Evolutionary conservation across 1,140 invertebrate genomes (phyloP).

Genomic region (Meloidogyne exigua): DNA sequence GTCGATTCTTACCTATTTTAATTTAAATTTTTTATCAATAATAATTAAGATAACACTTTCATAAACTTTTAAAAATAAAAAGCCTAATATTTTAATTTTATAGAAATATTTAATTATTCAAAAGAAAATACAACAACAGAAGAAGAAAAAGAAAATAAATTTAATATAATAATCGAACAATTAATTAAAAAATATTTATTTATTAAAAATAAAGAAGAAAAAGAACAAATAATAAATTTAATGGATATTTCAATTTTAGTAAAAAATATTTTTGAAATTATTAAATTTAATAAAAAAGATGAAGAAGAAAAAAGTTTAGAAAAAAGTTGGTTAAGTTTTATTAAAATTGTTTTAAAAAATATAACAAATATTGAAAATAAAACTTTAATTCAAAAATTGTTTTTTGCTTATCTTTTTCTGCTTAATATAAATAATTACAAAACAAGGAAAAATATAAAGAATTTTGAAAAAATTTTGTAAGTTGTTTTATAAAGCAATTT

Average conservation of each 20-base stretch:
- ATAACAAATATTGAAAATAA: neutral
- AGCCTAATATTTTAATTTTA: no score
- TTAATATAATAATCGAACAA: neutral
- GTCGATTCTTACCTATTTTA: no score
- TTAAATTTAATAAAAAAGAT: neutral
- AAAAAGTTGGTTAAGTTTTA: neutral
- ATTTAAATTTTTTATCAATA: no score
- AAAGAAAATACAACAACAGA: neutral
- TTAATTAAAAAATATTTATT: neutral
- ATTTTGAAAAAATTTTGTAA: constrained; percentile 5
- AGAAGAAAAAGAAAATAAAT: neutral
- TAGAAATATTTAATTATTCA: no score
- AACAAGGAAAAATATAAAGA: neutral
- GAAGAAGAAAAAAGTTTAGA: neutral
- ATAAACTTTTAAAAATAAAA: no score
- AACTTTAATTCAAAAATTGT: neutral
- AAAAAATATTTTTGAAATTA: neutral
- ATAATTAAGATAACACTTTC: no score
- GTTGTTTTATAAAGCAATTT: neutral
- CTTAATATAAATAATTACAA: neutral
- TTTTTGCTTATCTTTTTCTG: neutral
- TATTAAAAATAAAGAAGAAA: neutral
- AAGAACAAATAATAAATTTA: neutral
- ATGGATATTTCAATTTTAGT: neutral
- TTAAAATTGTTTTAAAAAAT: neutral